Evolutionary conservation across 2,113 vertebrate species (phyloP).

Genomic region (Papio anubis): DNA sequence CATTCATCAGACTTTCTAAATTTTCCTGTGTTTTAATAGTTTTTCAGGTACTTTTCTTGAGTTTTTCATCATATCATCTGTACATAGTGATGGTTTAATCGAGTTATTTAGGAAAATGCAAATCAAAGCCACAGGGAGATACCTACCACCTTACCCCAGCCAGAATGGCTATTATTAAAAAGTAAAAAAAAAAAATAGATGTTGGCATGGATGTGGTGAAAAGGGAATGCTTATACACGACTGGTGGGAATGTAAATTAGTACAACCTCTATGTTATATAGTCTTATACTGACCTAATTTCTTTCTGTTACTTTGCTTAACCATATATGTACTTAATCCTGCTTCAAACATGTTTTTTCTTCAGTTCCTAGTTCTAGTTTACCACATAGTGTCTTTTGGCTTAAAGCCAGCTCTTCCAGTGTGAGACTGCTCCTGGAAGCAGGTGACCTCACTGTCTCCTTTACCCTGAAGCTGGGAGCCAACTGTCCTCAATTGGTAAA

Average conservation of each 20-base stretch:
- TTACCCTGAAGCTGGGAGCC: background rate
- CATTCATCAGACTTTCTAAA: background rate
- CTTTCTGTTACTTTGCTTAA: background rate
- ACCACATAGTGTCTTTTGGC: background rate
- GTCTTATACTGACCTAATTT: background rate
- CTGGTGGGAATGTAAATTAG: too few species aligned
- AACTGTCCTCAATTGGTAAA: background rate
- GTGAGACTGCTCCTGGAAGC: background rate
- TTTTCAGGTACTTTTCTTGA: background rate
- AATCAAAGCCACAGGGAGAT: too few species aligned
- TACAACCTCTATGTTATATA: too few species aligned
- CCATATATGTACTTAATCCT: background rate
- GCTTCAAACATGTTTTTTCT: background rate
- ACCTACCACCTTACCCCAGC: too few species aligned
- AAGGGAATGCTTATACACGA: too few species aligned
- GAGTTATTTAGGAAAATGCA: background rate
- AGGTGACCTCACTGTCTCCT: background rate
- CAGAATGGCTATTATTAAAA: too few species aligned
- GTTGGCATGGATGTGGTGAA: too few species aligned
- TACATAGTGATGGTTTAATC: background rate
- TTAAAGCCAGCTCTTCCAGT: background rate
- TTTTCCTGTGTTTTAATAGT: background rate
- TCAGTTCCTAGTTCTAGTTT: background rate
- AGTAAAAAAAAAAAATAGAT: too few species aligned
- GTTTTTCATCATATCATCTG: background rate